Evolutionary conservation across 2,797 vertebrate species (phyloP).

Genomic region (Sebastes iracundus): DNA sequence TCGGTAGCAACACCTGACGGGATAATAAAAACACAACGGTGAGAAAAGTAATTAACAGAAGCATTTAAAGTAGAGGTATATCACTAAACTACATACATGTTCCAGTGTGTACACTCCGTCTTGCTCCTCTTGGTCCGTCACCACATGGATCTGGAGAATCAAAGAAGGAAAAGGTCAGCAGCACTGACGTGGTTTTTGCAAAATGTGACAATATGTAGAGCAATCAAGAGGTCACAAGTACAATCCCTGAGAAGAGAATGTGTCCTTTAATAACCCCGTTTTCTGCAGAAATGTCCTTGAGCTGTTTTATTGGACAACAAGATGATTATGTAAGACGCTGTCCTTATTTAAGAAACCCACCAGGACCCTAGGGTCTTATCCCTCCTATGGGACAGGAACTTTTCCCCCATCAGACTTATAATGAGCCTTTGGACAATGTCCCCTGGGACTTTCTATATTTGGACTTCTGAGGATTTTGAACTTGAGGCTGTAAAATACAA

Average conservation of each 20-base stretch:
- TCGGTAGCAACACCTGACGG: constrained; percentile 91
- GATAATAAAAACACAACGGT: background rate
- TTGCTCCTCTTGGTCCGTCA: constrained; percentile 76
- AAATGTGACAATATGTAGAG: background rate
- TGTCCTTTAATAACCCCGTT: background rate
- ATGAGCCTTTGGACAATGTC: background rate
- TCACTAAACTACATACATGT: constrained; percentile 62
- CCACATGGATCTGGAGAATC: constrained; percentile 78
- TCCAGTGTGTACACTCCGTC: constrained; percentile 69
- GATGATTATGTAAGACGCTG: background rate
- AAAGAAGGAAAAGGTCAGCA: background rate
- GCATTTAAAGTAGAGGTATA: background rate
- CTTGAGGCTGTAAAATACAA: background rate
- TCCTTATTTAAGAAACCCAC: background rate
- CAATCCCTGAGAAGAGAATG: background rate
- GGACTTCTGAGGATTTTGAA: background rate
- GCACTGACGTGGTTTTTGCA: background rate
- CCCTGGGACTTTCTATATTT: background rate
- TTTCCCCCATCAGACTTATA: background rate
- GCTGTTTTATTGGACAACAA: background rate
- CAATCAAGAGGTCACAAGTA: background rate
- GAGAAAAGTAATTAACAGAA: background rate
- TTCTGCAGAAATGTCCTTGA: background rate
- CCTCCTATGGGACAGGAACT: background rate
- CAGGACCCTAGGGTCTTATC: background rate